These are phyloP conservation scores for Palloptera scutellata DNA, from an alignment of 2,888 invertebrate species.

Conservation along the genomic window DNA sequence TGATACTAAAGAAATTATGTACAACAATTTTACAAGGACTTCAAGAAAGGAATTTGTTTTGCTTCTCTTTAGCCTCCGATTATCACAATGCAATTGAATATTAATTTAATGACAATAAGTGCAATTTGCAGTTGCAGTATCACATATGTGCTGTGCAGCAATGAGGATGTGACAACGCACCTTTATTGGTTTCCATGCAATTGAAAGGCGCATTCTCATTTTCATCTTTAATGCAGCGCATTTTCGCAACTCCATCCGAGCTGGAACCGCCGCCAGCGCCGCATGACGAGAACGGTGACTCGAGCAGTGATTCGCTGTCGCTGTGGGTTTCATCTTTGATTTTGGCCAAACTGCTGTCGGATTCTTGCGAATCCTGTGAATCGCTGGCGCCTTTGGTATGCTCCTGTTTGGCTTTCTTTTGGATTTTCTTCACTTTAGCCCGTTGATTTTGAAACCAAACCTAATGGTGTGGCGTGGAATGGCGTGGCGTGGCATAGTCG, in stretches of 20 bases:
- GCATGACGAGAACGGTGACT: slow-evolving; percentile 51
- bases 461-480: slow-evolving; percentile 51
- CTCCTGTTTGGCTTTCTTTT: slow-evolving; percentile 71
- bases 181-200: slow-evolving; percentile 63
- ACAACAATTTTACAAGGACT: too few relatives aligned
- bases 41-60: too few relatives aligned
- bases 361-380: slow-evolving; percentile 65
- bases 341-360: slow-evolving; percentile 67
- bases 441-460: slow-evolving; percentile 75
- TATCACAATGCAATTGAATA: too few relatives aligned
- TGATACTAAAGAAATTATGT: too few relatives aligned
- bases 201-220: slow-evolving; percentile 59
- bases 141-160: too few relatives aligned
- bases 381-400: slow-evolving; percentile 62
- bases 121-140: too few relatives aligned
- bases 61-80: too few relatives aligned
- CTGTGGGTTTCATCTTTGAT: slow-evolving; percentile 72
- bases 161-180: slow-evolving; percentile 39
- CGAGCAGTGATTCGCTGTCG: slow-evolving; percentile 64
- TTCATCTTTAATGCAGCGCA: slow-evolving; percentile 61
- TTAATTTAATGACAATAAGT: too few relatives aligned
- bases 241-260: slow-evolving; percentile 51
- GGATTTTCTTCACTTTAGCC: slow-evolving; percentile 73
- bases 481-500: background rate
- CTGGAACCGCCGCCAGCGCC: slow-evolving; percentile 16